Evolutionary conservation across 2,113 vertebrate genomes (phyloP), one percentile per base, ranked within the genome.

Genomic region (Regulus satrapa): DNA sequence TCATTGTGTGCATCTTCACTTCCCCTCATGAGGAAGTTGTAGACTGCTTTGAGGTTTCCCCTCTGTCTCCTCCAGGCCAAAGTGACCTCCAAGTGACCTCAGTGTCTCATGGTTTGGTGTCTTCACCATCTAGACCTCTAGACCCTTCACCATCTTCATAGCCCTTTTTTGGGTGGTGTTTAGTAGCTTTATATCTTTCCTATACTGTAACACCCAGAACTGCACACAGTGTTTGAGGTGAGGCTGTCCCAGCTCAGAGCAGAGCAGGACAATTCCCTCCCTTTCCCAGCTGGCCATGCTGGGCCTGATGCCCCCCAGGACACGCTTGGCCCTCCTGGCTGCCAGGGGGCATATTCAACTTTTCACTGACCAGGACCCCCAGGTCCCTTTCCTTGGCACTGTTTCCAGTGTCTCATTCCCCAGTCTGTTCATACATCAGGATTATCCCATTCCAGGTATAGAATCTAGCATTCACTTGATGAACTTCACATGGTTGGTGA

Each of bases 231-330:
- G n/a, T 11, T n/a, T 8, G 2, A 40, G 49, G 6, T n/a, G 24
- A 74, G 18, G n/a, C 23, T 6, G 6, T 3, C 8, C 14, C 48
- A 73, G 9, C 41, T 0, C 40, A 73, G 40, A 46, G 49, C 18
- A 64, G n/a, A 46, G n/a, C 5, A 2, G n/a, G 23, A 64, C 14
- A 74, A 40, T 40, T 9, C 14, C 40, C 29, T 85, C 18, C 49
- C 34, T n/a, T 8, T 5, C 19, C 28, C 0, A 0, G 14, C 29
- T 48, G 34, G 17, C 0, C 1, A n/a, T n/a, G 18, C n/a, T 73
- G 18, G 12, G 18, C 40, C 28, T 63, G 28, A 46, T 84, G 40
- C 7, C 3, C 19, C 17, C 7, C 40, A 40, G 49, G n/a, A 40
- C 24, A 74, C 0, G 0, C 1, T 8, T 28, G 23, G 5, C 18